Base-by-base conservation (phyloP, 2,113 vertebrate genomes). In the Crotalus helleri region DNA sequence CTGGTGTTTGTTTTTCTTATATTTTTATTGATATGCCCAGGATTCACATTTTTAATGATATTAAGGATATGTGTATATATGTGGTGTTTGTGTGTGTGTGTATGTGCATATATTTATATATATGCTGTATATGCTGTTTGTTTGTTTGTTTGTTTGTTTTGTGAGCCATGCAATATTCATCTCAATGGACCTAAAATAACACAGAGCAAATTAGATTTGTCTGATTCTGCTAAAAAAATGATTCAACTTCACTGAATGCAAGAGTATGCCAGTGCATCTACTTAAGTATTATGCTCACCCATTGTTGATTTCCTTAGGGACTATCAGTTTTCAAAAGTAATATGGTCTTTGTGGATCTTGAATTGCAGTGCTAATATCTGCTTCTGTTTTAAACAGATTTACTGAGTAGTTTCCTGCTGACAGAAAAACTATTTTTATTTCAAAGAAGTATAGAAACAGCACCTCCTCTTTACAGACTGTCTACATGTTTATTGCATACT, bases 161-260 rank as follows among this genome's bases (percentile, higher is more conserved):
- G 69, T 88, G 89, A 87, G 85, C 85, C 93, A 54, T 53, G 24
- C 15, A 85, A 3, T 61, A 90, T 91, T 93, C 91, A 91, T 91
- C 69, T 57, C 4, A 89, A 87, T 59, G 49, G 1, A 9, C 87
- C 12, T 85, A 94, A 94, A 91, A 21, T 17, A 90, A 87, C 54
- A 44, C 0, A 53, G 33, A 92, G 87, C 39, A 46, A 44, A 51
- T 46, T 61, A 51, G 64, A 51, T n/a, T 61, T 39, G n/a, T 69
- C 94, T 94, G 55, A 94, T 91, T 90, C 88, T 61, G 74, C 54
- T 93, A 92, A 13, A 95, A 85, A 85, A 97, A 87, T 90, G 87
- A 94, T 94, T 93, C 90, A 92, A 54, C 89, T 92, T 85, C 95
- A 17, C 3, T 93, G 85, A 94, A 53, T 91, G 90, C 19, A 93